Base-by-base conservation (phyloP, 2,797 vertebrate genomes). In the Novumbra hubbsi region DNA sequence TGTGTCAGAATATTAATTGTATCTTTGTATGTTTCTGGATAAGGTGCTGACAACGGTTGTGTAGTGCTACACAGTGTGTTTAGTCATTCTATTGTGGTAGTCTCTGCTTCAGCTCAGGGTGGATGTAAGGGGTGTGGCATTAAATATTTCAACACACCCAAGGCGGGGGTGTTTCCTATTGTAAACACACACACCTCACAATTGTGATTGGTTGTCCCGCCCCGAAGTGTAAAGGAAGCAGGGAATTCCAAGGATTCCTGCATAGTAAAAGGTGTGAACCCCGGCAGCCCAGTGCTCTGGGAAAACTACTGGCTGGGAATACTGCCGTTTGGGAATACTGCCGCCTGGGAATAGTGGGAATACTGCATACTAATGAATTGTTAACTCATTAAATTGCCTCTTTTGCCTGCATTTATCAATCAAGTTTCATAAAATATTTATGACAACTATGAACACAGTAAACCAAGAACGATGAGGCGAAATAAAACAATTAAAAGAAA, bases 231-330 rank as follows among this genome's bases (percentile, higher is more conserved):
- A 90, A 82, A 90, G 87, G 88, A 90, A 90, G 84, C 86, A 84
- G 81, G 81, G 87, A 88, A 93, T 93, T 93, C 90, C 87, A 85
- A 69, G 85, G 85, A 93, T 93, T 92, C 89, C 88, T 92, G 84
- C 78, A 81, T 85, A 89, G 83, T 89, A 87, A 91, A 91, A 92
- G 91, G 89, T 93, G 92, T 89, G 89, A 93, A 88, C 85, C 86
- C 74, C 70, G 81, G 88, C 87, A 73, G 84, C 81, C 30, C 28
- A 83, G 86, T 78, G 79, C 82, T 85, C 82, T 88, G 83, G 87
- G 87, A 90, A 86, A 82, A 81, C 72, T 84, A 78, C 76, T 71
- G 81, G 74, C 83, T 48, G 78, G 76, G 76, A 34, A n/a, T n/a
- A n/a, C n/a, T n/a, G n/a, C n/a, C n/a, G n/a, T n/a, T n/a, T n/a